A percentile compares a stretch with the other conserved stretches of the same genome.
Evolutionary conservation across 2,113 vertebrate genomes (phyloP).

Genomic region (Oostethus manadensis): DNA sequence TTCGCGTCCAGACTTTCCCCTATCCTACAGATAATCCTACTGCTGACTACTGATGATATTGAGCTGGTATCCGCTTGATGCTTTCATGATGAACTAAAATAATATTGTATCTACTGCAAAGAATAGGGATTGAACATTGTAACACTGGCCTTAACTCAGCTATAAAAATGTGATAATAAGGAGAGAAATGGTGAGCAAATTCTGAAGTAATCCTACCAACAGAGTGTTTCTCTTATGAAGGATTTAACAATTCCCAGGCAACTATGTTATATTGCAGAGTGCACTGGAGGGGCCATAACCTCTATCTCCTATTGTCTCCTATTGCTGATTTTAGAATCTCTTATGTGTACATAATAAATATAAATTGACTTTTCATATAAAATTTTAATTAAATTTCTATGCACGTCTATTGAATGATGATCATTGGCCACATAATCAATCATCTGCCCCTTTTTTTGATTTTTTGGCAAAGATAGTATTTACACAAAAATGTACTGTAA

Average conservation of each 20-base stretch:
- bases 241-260: slow-evolving; percentile 62
- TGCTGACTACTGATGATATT: slow-evolving; percentile 48
- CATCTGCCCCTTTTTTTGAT: no score
- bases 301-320: slow-evolving; percentile 26
- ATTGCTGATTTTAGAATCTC: slow-evolving; percentile 27
- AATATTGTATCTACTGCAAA: slow-evolving; percentile 61
- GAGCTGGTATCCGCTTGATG: slow-evolving; percentile 43
- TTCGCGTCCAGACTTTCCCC: slow-evolving; percentile 65
- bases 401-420: no score
- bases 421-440: no score
- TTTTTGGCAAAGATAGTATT: no score
- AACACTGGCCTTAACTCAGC: slow-evolving; percentile 58
- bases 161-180: slow-evolving; percentile 55
- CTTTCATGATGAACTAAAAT: slow-evolving; percentile 62
- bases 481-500: no score
- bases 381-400: no score
- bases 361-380: not conserved
- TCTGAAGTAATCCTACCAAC: slow-evolving; percentile 64
- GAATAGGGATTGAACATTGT: slow-evolving; percentile 56
- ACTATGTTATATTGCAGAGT: slow-evolving; percentile 49
- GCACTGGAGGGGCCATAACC: slow-evolving; percentile 27
- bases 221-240: slow-evolving; percentile 57
- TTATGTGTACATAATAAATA: not conserved
- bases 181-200: slow-evolving; percentile 49
- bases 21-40: slow-evolving; percentile 54